Percentiles rank a stretch among this genome's conserved stretches.
These are phyloP conservation scores for Arremon brunneinucha DNA, from an alignment of 2,797 vertebrate genomes.

Conservation along the genomic window DNA sequence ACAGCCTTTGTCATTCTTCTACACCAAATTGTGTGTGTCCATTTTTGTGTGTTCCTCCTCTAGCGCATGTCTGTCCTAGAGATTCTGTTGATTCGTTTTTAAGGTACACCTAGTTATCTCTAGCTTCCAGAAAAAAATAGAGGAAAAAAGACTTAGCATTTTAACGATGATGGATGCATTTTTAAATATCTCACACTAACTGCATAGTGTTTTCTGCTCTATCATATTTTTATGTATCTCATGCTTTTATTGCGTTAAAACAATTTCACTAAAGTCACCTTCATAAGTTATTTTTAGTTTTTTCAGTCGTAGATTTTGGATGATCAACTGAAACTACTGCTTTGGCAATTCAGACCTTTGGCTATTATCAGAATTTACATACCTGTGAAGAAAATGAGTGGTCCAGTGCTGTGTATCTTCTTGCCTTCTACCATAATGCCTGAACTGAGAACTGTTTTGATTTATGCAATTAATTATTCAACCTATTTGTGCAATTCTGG, in stretches of 20 bases:
- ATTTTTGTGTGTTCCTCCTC: not conserved
- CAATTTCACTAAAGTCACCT: not conserved
- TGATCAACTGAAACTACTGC: not conserved
- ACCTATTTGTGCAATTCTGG: not conserved
- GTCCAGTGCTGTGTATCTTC: fast-evolving
- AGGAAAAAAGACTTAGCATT: not conserved
- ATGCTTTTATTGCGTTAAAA: not conserved
- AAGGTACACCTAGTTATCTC: not conserved
- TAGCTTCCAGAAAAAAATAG: not conserved
- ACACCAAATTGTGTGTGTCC: fast-evolving
- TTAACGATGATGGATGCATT: not conserved
- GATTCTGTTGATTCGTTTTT: not conserved
- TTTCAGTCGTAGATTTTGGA: not conserved
- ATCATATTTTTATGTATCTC: not conserved
- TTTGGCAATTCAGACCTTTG: not conserved
- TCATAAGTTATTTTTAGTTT: not conserved
- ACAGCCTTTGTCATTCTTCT: not conserved
- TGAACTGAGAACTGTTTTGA: not conserved
- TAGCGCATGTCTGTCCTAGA: fast-evolving
- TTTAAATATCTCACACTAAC: not conserved
- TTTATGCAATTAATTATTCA: not conserved
- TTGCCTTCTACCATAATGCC: not conserved
- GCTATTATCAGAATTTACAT: not conserved
- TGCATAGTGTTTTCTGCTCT: not conserved
- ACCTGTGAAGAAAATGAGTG: not conserved